Conservation (phyloP, 2,797 vertebrate species). For the Simalia tracyae region DNA sequence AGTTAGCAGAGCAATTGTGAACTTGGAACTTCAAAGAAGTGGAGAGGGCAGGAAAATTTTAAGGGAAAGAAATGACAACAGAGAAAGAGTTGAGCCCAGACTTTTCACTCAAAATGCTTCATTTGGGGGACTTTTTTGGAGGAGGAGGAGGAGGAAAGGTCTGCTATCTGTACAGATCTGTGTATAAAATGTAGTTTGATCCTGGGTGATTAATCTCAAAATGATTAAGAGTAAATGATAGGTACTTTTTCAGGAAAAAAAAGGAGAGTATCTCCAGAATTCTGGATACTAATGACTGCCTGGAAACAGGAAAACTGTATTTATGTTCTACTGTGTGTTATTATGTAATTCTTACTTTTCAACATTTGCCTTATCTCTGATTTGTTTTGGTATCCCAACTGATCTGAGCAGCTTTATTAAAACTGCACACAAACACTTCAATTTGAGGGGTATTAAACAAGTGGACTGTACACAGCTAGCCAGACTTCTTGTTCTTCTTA, state of each 20-base stretch:
- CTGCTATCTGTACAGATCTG: not conserved
- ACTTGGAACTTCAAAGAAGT: not conserved
- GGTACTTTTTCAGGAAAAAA: constrained; percentile 2
- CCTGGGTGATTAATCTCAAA: not conserved
- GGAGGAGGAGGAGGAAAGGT: not conserved
- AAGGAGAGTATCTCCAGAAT: not conserved
- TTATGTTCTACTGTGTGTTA: not conserved
- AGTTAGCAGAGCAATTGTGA: not conserved
- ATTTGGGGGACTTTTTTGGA: not conserved
- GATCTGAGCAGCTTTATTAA: not conserved
- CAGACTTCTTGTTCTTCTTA: not conserved
- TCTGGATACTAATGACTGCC: not conserved
- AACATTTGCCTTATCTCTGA: not conserved
- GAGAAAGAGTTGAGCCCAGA: not conserved
- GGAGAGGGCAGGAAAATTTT: not conserved
- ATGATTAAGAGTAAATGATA: not conserved
- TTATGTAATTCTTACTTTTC: not conserved
- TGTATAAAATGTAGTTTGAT: not conserved
- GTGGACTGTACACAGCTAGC: not conserved
- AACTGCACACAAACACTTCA: not conserved
- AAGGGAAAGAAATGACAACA: not conserved
- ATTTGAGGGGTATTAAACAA: not conserved
- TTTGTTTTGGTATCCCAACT: not conserved
- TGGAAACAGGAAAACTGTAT: not conserved
- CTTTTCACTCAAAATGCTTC: not conserved